These are phyloP conservation scores for Vombatus ursinus DNA, from an alignment of 2,113 vertebrate species.

Conservation along the genomic window DNA sequence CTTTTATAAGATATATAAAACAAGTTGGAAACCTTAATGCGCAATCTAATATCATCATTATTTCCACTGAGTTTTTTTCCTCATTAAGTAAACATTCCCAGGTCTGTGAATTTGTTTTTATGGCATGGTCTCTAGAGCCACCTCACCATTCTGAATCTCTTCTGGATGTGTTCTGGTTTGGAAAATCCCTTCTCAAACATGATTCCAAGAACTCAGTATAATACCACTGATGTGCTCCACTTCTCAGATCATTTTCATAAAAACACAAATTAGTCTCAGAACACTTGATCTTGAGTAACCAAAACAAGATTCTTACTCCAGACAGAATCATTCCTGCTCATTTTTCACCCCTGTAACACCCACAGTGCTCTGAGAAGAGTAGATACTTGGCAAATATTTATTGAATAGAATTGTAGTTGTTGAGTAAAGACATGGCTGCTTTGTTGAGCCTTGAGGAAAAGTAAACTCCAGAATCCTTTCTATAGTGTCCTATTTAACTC, in stretches of 20 bases:
- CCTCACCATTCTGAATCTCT: not conserved
- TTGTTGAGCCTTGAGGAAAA: not conserved
- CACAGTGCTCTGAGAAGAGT: not conserved
- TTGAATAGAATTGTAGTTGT: not conserved
- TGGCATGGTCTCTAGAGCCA: not conserved
- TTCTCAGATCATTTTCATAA: not conserved
- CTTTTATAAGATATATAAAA: not conserved
- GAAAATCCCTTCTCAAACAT: not conserved
- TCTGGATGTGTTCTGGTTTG: not conserved
- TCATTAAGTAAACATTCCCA: no score
- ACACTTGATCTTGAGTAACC: not conserved
- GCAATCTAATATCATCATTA: not conserved
- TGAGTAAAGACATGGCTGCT: not conserved
- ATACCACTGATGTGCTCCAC: rapidly evolving
- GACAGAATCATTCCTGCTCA: not conserved
- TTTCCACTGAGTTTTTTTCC: not conserved
- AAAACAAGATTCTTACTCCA: not conserved
- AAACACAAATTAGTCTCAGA: not conserved
- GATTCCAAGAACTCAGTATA: not conserved
- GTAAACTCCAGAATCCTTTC: not conserved
- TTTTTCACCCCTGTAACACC: not conserved
- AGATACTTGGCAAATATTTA: not conserved
- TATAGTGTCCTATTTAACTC: not conserved
- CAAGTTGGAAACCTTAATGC: not conserved
- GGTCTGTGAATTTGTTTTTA: no score